A percentile compares a stretch with the other conserved stretches of the same genome.
These are phyloP conservation scores for Phania funesta DNA, from an alignment of 2,888 invertebrate species.

Conservation along the genomic window DNA sequence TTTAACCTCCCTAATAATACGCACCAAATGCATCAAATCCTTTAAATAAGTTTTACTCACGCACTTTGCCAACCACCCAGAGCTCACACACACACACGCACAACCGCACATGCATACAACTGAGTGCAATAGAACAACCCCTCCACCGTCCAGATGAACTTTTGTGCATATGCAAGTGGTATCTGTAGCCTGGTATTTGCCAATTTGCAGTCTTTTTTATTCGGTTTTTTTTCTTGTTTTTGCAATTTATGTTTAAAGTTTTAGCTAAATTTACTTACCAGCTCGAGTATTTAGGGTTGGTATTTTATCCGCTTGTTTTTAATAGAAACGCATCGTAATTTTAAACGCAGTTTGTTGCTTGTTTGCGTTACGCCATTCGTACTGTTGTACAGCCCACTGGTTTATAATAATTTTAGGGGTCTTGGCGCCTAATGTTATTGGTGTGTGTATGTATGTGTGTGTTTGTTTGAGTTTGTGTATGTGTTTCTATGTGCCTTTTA, in stretches of 20 bases:
- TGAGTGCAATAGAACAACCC: slow-evolving; percentile 69
- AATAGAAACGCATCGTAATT: slow-evolving; percentile 33
- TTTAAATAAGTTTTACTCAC: slow-evolving; percentile 63
- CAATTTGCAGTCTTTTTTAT: slow-evolving; percentile 26
- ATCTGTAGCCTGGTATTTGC: slow-evolving; percentile 13
- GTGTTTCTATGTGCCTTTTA: slow-evolving; percentile 9
- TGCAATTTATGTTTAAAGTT: slow-evolving; percentile 61
- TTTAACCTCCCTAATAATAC: slow-evolving; percentile 41
- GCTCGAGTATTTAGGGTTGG: slow-evolving; percentile 53
- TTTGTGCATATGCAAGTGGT: background rate
- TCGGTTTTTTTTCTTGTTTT: slow-evolving; percentile 20
- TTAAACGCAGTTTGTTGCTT: slow-evolving; percentile 59
- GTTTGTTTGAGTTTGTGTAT: background rate
- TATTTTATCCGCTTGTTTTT: slow-evolving; percentile 47
- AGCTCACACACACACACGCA: background rate
- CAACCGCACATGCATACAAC: slow-evolving; percentile 41
- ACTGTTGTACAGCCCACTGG: background rate
- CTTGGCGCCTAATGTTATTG: slow-evolving; percentile 47
- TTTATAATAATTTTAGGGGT: slow-evolving; percentile 44
- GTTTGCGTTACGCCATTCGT: background rate
- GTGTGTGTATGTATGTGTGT: background rate
- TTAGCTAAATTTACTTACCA: slow-evolving; percentile 53
- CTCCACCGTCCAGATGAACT: slow-evolving; percentile 21
- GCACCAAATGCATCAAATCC: slow-evolving; percentile 60
- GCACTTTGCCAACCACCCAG: slow-evolving; percentile 51